Base-by-base conservation (phyloP, 2,888 invertebrate genomes). In the Prosapia bicincta region DNA sequence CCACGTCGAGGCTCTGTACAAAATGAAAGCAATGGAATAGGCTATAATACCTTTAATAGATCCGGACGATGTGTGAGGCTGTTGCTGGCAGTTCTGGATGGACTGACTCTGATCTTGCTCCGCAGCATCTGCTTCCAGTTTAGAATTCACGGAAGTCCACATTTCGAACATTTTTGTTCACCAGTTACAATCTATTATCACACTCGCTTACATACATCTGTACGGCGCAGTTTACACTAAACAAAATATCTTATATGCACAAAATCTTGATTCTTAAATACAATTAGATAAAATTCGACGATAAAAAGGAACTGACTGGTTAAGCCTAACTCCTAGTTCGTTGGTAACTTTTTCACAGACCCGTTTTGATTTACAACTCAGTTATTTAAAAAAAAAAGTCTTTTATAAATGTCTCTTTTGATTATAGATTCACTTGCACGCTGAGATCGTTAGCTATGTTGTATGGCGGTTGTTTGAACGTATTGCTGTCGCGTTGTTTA, bases 1-100 rank as follows among this genome's bases (percentile, higher is more conserved):
- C n/a, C n/a, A n/a, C n/a, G n/a, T n/a, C n/a, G n/a, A n/a, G n/a
- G n/a, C n/a, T n/a, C n/a, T n/a, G n/a, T n/a, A n/a, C n/a, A n/a
- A n/a, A n/a, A n/a, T n/a, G n/a, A n/a, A n/a, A n/a, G n/a, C n/a
- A n/a, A n/a, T n/a, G n/a, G n/a, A n/a, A n/a, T n/a, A n/a, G n/a
- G n/a, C n/a, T n/a, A n/a, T n/a, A n/a, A n/a, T 91, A 92, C 92
- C 92, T 93, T 93, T 93, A 86, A 93, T 92, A 85, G 92, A 92
- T 87, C 92, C 92, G 86, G 92, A 92, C 85, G 92, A 92, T 76
- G 92, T 92, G 86, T 92, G 92, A 78, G 92, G 92, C 84, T 92
- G 92, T 84, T 92, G 92, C 66, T 84, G 81, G 43, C 77, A 77
- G 66, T 78, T 78, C 81, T 86, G 88, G 81, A 88, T 88, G 83